These are phyloP conservation scores for Plemyria rubiginata DNA, from an alignment of 2,888 invertebrate species.

Conservation along the genomic window DNA sequence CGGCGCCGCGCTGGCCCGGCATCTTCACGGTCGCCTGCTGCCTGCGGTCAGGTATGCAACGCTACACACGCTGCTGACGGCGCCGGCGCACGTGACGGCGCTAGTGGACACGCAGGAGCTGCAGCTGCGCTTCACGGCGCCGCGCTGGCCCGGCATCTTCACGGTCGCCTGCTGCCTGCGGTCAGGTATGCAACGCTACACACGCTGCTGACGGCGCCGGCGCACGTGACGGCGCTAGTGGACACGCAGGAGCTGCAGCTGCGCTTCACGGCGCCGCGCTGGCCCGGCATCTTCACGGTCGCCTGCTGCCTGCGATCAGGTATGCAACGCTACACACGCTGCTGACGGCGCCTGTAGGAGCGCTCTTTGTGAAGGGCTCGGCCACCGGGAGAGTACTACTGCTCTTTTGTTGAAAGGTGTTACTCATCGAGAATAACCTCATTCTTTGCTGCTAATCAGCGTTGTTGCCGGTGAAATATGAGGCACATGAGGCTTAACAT, in stretches of 20 bases:
- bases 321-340: constrained; percentile 44
- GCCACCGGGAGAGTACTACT: too few species aligned
- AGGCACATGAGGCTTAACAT: too few species aligned
- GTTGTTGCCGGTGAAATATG: too few species aligned
- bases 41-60: constrained; percentile 89
- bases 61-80: neutral
- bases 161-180: constrained; percentile 96
- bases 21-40: constrained; percentile 96
- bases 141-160: constrained; percentile 96
- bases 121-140: constrained; percentile 98
- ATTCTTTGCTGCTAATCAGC: too few species aligned
- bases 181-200: constrained; percentile 83
- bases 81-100: constrained; percentile 67
- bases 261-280: constrained; percentile 97
- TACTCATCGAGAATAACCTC: too few species aligned
- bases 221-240: constrained; percentile 83
- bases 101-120: constrained; percentile 93
- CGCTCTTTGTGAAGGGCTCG: too few species aligned
- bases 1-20: constrained; percentile 97
- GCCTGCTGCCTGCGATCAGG: constrained; percentile 95
- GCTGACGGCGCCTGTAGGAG: too few species aligned
- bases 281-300: constrained; percentile 96
- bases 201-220: neutral
- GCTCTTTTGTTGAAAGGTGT: too few species aligned
- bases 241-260: constrained; percentile 96